These are phyloP conservation scores for Myiagra hebetior DNA, from an alignment of 2,113 vertebrate species.

Conservation along the genomic window DNA sequence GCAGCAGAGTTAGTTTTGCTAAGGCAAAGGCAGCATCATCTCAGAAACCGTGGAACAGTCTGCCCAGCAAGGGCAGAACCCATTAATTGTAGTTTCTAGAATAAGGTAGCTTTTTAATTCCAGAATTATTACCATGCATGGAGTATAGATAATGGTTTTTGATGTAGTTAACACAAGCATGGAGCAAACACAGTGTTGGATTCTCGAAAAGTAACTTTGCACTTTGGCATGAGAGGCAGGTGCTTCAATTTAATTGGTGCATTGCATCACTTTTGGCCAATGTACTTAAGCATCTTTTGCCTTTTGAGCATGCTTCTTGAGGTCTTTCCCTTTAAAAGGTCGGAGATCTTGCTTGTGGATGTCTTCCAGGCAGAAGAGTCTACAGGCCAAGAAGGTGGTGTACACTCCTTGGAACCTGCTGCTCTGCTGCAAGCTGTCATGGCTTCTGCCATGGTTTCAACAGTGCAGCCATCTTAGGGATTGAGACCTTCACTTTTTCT, in stretches of 20 bases:
- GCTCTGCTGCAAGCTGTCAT: neutral
- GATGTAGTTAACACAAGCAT: neutral
- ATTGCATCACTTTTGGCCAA: neutral
- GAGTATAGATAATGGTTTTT: neutral
- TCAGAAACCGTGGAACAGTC: neutral
- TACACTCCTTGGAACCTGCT: neutral
- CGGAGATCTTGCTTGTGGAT: neutral
- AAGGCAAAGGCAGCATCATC: neutral
- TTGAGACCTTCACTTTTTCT: neutral
- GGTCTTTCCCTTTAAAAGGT: neutral
- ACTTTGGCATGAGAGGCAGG: neutral
- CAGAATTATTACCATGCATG: neutral
- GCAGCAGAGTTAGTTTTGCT: neutral
- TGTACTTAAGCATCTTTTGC: neutral
- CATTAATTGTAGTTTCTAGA: neutral
- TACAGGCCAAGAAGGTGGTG: fast-evolving
- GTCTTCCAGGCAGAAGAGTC: neutral
- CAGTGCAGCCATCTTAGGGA: fast-evolving
- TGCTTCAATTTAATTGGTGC: neutral
- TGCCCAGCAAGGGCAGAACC: neutral
- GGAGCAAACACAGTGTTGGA: neutral
- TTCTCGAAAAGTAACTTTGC: neutral
- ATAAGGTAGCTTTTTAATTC: neutral
- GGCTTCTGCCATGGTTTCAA: neutral
- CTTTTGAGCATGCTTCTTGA: neutral